Evolutionary conservation across 2,888 invertebrate genomes (phyloP).

Genomic region (Agelastica alni): DNA sequence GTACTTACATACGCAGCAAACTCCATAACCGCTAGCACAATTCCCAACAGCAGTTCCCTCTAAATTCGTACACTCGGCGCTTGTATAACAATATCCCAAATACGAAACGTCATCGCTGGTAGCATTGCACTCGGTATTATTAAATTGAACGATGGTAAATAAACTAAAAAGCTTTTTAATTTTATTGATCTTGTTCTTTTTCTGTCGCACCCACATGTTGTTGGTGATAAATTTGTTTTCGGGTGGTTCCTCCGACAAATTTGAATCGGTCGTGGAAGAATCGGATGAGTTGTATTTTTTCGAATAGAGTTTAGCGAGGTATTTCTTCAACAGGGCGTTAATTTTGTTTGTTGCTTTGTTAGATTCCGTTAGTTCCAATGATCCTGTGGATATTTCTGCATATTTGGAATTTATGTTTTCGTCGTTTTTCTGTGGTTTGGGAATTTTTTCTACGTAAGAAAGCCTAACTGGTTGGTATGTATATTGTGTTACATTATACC

Average conservation of each 20-base stretch:
- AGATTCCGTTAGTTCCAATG: neutral
- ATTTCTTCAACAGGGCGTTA: slow-evolving; percentile 40
- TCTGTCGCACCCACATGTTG: slow-evolving; percentile 34
- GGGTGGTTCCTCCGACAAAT: neutral
- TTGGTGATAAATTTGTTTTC: slow-evolving; percentile 39
- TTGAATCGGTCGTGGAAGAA: neutral
- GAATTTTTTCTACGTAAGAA: slow-evolving; percentile 34
- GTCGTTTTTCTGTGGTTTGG: slow-evolving; percentile 15
- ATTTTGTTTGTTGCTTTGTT: slow-evolving; percentile 34
- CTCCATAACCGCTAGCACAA: slow-evolving; percentile 75
- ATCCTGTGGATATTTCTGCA: slow-evolving; percentile 23
- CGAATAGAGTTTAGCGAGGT: slow-evolving; percentile 39
- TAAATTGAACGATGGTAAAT: slow-evolving; percentile 72
- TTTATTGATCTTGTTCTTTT: slow-evolving; percentile 50
- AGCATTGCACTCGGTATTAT: slow-evolving; percentile 65
- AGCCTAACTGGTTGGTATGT: slow-evolving; percentile 16
- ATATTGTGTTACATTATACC: neutral
- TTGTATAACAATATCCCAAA: slow-evolving; percentile 73
- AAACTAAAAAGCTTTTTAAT: slow-evolving; percentile 65
- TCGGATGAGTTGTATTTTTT: slow-evolving; percentile 33
- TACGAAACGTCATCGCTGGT: slow-evolving; percentile 61
- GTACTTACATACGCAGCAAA: slow-evolving; percentile 76
- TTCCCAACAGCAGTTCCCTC: slow-evolving; percentile 68
- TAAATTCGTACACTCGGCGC: slow-evolving; percentile 66
- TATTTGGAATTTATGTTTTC: slow-evolving; percentile 27